Evolutionary conservation across 2,797 vertebrate genomes (phyloP), one percentile per base, ranked within the genome.

Genomic region (Tragelaphus eurycerus): DNA sequence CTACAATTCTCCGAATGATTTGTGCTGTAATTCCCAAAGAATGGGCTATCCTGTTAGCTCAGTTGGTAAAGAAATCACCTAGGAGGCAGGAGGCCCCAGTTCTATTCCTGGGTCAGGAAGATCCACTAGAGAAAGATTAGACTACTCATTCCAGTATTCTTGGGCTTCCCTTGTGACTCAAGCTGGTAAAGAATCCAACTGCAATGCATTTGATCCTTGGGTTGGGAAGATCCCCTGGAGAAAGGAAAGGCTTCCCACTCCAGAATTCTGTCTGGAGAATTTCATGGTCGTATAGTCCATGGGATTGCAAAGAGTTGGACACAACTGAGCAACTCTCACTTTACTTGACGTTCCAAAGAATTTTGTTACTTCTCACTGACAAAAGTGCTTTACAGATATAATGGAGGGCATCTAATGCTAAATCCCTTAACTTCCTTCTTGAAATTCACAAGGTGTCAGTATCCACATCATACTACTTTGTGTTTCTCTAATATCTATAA

Each of bases 271-370:
- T 19, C 67, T 38, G 21, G 67, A 71, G 19, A 71, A 71, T 71
- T 38, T 6, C 5, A 71, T 3, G 17, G 4, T 71, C 1, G 0
- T 71, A 71, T 71, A 34, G 10, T 23, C 10, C 31, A 38, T 23
- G 34, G 67, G 19, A 38, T 23, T 0, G 0, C 67, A 71, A 71
- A 38, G 19, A 38, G 34, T 13, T 71, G 21, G 34, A 71, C 19
- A 71, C 19, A 71, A 71, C 10, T 38, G 67, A 71, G 67, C 1
- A 38, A 38, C 34, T 7, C 5, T 71, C 67, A 71, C 2, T 67
- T 64, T 8, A n/a, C 29, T 67, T 71, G 19, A 38, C 34, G 74
- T 88, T 71, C 19, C 50, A 86, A 95, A 17, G 15, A 2, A 81
- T 67, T 85, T 34, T n/a, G 10, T 94, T 82, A 59, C 17, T 38